Conservation (phyloP, 2,888 invertebrate genomes). For the Cheilosia impressa region DNA sequence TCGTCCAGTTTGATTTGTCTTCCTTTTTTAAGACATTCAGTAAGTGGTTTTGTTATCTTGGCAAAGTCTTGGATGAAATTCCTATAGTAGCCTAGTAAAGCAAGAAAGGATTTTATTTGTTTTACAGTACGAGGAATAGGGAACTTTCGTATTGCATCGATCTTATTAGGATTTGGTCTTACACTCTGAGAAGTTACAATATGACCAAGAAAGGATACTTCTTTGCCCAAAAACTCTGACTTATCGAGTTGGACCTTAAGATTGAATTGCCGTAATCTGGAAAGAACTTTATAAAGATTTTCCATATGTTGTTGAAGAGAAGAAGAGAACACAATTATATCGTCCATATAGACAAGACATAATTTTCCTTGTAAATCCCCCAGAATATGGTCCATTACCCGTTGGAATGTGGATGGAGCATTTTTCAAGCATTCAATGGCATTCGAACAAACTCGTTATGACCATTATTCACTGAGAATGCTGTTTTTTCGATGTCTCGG, state of each 20-base stretch:
- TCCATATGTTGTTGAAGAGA: not conserved
- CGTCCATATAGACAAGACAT: too few species aligned
- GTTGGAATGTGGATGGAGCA: too few species aligned
- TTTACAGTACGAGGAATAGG: slow-evolving; percentile 1
- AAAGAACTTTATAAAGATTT: not conserved
- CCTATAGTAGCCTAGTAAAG: too few species aligned
- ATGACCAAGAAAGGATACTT: slow-evolving; percentile 9
- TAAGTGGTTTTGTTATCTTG: too few species aligned
- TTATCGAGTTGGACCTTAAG: not conserved
- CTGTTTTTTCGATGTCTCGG: not conserved
- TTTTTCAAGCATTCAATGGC: too few species aligned
- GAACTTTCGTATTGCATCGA: not conserved
- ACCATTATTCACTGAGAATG: not conserved
- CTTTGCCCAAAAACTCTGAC: not conserved
- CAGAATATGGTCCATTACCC: not conserved
- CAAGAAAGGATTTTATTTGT: too few species aligned
- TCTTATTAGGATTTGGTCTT: slow-evolving; percentile 6
- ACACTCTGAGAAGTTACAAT: slow-evolving; percentile 11
- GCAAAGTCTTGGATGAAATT: too few species aligned
- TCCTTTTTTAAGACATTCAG: too few species aligned
- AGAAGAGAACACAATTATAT: not conserved
- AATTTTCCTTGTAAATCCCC: not conserved
- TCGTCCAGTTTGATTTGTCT: too few species aligned
- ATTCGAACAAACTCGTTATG: not conserved
- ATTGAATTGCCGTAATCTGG: not conserved